These are phyloP conservation scores for Anthrax anthrax DNA, from an alignment of 2,888 invertebrate species.

Conservation along the genomic window DNA sequence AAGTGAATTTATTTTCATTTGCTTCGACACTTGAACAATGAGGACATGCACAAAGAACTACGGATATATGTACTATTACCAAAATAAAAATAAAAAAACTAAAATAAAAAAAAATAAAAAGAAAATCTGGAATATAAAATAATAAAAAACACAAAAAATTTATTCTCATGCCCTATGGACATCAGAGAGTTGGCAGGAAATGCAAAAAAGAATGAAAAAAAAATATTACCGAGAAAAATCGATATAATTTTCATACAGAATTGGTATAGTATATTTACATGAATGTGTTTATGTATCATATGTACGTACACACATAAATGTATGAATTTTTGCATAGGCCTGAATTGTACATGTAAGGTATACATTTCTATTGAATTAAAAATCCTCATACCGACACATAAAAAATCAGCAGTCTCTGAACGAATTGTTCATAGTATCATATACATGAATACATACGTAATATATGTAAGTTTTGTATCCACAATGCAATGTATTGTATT, in stretches of 20 bases:
- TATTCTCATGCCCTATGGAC: neutral
- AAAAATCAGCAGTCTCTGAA: neutral
- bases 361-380: too few species aligned
- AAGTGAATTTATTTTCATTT: constrained; percentile 11
- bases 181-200: neutral
- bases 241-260: neutral
- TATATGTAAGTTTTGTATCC: neutral
- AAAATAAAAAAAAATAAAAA: neutral
- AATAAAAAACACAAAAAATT: too few species aligned
- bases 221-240: neutral
- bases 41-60: neutral
- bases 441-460: too few species aligned
- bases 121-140: neutral
- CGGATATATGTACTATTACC: neutral
- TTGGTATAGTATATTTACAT: too few species aligned
- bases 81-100: neutral
- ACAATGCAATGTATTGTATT: neutral
- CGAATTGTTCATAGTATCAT: too few species aligned
- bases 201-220: neutral
- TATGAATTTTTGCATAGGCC: neutral
- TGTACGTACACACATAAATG: too few species aligned
- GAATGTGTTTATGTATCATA: too few species aligned
- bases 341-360: too few species aligned
- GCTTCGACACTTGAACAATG: constrained; percentile 11
- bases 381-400: neutral